Evolutionary conservation across 2,888 invertebrate genomes (phyloP).

Genomic region (Choreutis nemorana): DNA sequence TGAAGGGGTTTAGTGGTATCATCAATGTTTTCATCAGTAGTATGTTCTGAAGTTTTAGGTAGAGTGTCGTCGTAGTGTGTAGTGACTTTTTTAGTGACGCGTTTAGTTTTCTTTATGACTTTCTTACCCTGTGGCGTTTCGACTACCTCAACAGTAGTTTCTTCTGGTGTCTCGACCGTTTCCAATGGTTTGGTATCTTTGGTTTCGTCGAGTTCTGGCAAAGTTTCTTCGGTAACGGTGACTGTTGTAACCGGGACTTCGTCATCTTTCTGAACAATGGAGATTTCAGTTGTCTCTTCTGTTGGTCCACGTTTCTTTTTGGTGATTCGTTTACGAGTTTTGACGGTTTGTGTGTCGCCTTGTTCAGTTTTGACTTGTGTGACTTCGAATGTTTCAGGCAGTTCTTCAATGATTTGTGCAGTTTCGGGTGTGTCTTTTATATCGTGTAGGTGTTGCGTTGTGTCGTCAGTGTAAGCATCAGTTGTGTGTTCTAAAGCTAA

Average conservation of each 20-base stretch:
- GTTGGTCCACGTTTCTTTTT: conserved; percentile 15
- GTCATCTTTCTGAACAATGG: conserved; percentile 34
- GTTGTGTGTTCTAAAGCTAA: conserved; percentile 12
- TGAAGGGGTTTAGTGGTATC: conserved; percentile 9
- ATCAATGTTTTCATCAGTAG: conserved; percentile 14
- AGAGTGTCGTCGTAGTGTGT: conserved; percentile 16
- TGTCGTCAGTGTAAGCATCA: conserved; percentile 7
- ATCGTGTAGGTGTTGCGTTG: conserved; percentile 7
- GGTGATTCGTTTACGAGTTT: conserved; percentile 12
- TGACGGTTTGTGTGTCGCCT: conserved; percentile 5
- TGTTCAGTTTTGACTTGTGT: conserved; percentile 6
- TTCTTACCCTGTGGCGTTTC: conserved; percentile 26
- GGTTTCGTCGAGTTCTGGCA: conserved; percentile 10
- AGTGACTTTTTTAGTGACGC: conserved; percentile 15
- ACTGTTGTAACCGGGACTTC: conserved; percentile 23
- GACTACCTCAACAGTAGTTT: conserved; percentile 25
- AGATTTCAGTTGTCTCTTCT: conserved; percentile 24
- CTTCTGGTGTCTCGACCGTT: conserved; percentile 29
- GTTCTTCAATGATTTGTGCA: conserved; percentile 18
- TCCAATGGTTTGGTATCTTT: conserved; percentile 13
- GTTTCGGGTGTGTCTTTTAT: conserved; percentile 13
- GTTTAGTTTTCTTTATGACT: conserved; percentile 17
- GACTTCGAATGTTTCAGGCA: conserved; percentile 4
- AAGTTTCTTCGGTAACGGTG: conserved; percentile 7
- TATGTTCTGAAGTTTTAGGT: conserved; percentile 12